These are phyloP conservation scores for Hirtodrosophila histrioides DNA, from an alignment of 2,888 invertebrate genomes.

Conservation along the genomic window DNA sequence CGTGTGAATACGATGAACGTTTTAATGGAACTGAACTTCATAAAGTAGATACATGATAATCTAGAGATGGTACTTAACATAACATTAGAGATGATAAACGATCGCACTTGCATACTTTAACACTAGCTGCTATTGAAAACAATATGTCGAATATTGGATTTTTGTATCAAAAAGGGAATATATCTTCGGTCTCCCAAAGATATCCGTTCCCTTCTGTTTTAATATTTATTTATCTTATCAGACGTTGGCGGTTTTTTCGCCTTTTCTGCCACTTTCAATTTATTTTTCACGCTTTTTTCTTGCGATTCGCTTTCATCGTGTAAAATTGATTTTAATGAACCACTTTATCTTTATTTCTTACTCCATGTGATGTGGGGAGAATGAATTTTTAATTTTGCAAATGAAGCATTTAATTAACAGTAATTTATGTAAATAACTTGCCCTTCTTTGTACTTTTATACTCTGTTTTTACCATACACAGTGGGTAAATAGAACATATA, in stretches of 20 bases:
- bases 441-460: background rate
- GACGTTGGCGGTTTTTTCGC: background rate
- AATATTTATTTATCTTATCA: slow-evolving; percentile 15
- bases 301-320: slow-evolving; percentile 5
- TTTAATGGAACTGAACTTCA: no score
- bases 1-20: no score
- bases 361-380: background rate
- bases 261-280: slow-evolving; percentile 3
- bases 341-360: slow-evolving; percentile 10
- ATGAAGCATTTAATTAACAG: slow-evolving; percentile 22
- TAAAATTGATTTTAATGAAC: slow-evolving; percentile 49
- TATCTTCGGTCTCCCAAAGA: background rate
- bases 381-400: slow-evolving; percentile 40
- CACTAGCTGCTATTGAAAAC: no score
- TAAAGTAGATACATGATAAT: no score
- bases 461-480: no score
- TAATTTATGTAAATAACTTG: slow-evolving; percentile 18
- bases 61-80: no score
- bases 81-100: no score
- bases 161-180: no score
- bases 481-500: no score
- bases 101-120: no score
- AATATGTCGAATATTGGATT: background rate
- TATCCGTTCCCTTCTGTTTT: background rate
- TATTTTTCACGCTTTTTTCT: slow-evolving; percentile 11